phyloP scores from a whole-genome alignment of 1,140 invertebrate genomes.

The Stegodyphus dumicola region DNA sequence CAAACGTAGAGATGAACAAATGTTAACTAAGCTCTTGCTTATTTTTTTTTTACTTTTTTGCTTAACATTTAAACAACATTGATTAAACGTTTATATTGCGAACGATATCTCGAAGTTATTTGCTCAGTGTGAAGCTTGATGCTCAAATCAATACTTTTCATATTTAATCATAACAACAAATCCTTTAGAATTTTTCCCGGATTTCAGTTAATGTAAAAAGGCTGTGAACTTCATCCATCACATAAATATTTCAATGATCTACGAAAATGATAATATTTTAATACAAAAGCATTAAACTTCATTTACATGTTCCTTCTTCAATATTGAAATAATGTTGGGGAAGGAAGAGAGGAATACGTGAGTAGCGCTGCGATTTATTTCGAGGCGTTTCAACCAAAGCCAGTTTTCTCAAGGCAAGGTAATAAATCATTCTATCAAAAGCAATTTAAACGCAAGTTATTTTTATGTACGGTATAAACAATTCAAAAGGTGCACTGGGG shows the following conservation, averaged over 20 bases:
- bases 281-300: slow-evolving; percentile 39
- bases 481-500: slow-evolving; percentile 28
- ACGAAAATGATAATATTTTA: slow-evolving; percentile 25
- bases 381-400: slow-evolving; percentile 2
- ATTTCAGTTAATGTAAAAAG: no score
- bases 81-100: no score
- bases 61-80: no score
- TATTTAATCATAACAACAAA: no score
- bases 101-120: no score
- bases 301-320: slow-evolving; percentile 23
- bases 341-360: slow-evolving; percentile 1
- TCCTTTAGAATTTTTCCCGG: no score
- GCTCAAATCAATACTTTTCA: no score
- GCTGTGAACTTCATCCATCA: not conserved
- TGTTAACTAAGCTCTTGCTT: no score
- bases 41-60: no score
- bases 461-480: slow-evolving; percentile 50
- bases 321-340: not conserved
- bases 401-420: slow-evolving; percentile 19
- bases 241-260: slow-evolving; percentile 19
- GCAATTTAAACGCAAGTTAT: slow-evolving; percentile 45
- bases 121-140: no score
- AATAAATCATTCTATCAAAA: slow-evolving; percentile 52
- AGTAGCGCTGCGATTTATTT: slow-evolving; percentile 32
- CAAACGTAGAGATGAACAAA: no score